phyloP scores from a whole-genome alignment of 2,888 invertebrate genomes.

The Arrhopalites spinosus region DNA sequence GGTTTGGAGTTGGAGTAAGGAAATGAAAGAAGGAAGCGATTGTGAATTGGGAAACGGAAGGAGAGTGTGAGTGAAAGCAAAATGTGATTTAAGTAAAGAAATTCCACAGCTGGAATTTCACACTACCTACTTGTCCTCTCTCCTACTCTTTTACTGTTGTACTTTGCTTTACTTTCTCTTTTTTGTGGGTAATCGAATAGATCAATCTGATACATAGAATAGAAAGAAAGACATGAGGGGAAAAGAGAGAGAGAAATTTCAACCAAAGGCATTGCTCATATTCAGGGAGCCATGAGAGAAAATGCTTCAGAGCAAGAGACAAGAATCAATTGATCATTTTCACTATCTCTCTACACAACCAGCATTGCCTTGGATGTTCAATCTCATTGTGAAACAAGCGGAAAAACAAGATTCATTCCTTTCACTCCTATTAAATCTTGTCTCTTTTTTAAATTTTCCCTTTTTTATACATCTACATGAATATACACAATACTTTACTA shows the following conservation, averaged over 20 bases:
- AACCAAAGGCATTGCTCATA: constrained; percentile 37
- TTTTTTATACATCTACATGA: no score
- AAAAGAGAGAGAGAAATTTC: constrained; percentile 18
- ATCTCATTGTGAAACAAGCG: constrained; percentile 42
- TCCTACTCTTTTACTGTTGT: no score
- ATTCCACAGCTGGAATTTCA: constrained; percentile 38
- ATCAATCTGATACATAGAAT: constrained; percentile 34
- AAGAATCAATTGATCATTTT: constrained; percentile 47
- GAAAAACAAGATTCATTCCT: constrained; percentile 39
- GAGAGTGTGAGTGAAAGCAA: constrained; percentile 23
- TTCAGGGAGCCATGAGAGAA: constrained; percentile 33
- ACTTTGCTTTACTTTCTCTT: no score
- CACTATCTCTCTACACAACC: neutral
- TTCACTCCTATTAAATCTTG: neutral
- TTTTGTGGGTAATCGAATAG: constrained; percentile 23
- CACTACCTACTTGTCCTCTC: constrained; percentile 8
- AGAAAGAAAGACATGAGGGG: constrained; percentile 15
- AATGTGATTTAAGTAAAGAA: constrained; percentile 38
- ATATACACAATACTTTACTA: no score
- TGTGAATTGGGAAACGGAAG: constrained; percentile 28
- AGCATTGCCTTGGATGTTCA: neutral
- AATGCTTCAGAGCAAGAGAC: constrained; percentile 14
- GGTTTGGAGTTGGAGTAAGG: neutral
- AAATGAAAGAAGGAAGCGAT: constrained; percentile 16
- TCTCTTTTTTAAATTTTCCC: no score